Evolutionary conservation across 2,797 vertebrate species (phyloP).

Genomic region (Mastacembelus armatus): DNA sequence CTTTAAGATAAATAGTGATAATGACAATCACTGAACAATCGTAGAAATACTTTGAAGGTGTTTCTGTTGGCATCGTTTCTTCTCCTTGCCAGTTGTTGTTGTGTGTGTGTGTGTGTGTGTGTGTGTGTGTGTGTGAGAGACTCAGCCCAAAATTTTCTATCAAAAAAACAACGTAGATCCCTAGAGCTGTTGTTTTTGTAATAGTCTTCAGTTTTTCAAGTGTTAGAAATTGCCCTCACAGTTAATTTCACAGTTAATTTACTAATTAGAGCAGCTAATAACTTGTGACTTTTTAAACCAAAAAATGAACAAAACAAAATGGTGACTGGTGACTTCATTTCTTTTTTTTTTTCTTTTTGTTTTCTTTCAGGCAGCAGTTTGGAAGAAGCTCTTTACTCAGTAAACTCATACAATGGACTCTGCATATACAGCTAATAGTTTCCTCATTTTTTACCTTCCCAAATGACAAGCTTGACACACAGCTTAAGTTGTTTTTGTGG

Average conservation of each 20-base stretch:
- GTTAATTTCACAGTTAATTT: conserved; percentile 61
- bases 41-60: not conserved
- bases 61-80: conserved; percentile 15
- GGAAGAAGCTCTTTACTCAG: conserved; percentile 24
- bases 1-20: conserved; percentile 26
- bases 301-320: conserved; percentile 13
- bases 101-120: not conserved
- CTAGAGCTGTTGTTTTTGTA: conserved; percentile 35
- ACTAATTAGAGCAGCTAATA: conserved; percentile 51
- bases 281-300: conserved; percentile 32
- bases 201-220: conserved; percentile 34
- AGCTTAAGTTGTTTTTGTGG: conserved; percentile 45
- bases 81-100: not conserved
- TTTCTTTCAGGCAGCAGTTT: conserved; percentile 36
- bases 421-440: conserved; percentile 14
- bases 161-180: conserved; percentile 30
- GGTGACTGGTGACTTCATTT: conserved; percentile 26
- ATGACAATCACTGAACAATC: conserved; percentile 5
- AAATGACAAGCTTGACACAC: conserved; percentile 21
- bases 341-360: conserved; percentile 1
- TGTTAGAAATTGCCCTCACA: conserved; percentile 37
- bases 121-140: conserved; percentile 17
- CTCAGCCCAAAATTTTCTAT: conserved; percentile 15
- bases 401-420: conserved; percentile 13
- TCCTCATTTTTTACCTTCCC: conserved; percentile 8